Base-by-base conservation (phyloP, 2,113 vertebrate species). In the Meleagris gallopavo region DNA sequence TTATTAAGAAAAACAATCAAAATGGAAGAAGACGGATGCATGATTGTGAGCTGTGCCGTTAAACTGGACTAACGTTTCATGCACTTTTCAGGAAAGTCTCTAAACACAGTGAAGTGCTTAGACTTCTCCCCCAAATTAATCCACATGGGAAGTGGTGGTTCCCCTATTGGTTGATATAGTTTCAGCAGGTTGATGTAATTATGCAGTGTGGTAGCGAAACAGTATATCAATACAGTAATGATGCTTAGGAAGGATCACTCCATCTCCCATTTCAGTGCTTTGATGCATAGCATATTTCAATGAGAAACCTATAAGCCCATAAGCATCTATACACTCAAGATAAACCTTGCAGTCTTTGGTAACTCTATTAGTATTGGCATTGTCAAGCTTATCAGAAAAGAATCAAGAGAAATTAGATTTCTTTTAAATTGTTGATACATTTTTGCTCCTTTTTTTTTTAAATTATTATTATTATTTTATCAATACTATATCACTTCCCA, bases 31-130 rank as follows among this genome's bases (percentile, higher is more conserved):
- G 69, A 83, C 40, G 70, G 13, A 66, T 71, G 34, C 18, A 38
- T 27, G 46, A 50, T 18, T 81, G 15, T 77, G 43, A 91, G 22
- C 34, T 15, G n/a, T 61, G 50, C n/a, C 72, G 60, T 67, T 89
- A 72, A 93, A 45, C 43, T 29, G 65, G n/a, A 20, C 57, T 81
- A 54, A 88, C 14, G 43, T 46, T 50, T 65, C 34, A 86, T 52
- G 20, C 80, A 40, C 65, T 91, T 93, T 87, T 81, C 60, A 91
- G 76, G 57, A 89, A 90, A 90, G 67, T 2, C n/a, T 95, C 88
- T 74, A 77, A n/a, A 64, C 11, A 9, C 18, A 70, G 52, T 41
- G 29, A 79, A 52, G 36, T 17, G 34, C 18, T 81, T 65, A 17
- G 40, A 41, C 52, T 29, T 11, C 81, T 84, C 36, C 64, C 60